Evolutionary conservation across 2,888 invertebrate genomes (phyloP), one percentile per base, ranked within the genome.

Genomic region (Sphaerophoria rueppellii): DNA sequence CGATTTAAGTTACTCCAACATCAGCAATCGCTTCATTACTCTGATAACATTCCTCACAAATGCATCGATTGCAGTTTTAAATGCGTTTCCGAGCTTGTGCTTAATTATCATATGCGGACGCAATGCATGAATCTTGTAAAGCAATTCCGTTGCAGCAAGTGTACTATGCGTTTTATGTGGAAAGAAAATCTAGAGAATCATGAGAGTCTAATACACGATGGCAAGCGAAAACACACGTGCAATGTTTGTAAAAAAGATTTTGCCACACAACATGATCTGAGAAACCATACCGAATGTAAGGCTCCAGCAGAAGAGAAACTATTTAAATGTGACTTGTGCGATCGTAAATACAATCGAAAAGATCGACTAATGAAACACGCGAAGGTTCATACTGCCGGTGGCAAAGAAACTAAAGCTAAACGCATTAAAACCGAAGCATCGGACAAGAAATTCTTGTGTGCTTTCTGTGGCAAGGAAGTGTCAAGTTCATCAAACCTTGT

Each of bases 401-500:
- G 37, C 0, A 67, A 75, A 50, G 82, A 79, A 4, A 32, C 65
- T 11, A 87, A 82, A 40, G 60, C 75, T 40, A 24, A 55, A 37
- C 74, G 71, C 2, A 57, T 35, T 1, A 71, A 79, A 63, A 55
- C 52, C n/a, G 57, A 74, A 48, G 60, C 60, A 11, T 6, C 70
- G 4, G 91, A 92, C 4, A 93, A 93, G 57, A 93, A 93, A 69
- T 91, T 90, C 52, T 89, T 94, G 4, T 94, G 94, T 78, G 92
- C 94, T 4, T 94, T 94, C 88, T 94, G 94, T 87, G 94, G 94
- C 0, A 92, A 93, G 12, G 93, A 93, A 6, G 94, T 94, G 86
- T 93, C 94, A 35, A 94, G 94, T 82, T 94, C 94, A 0, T 94
- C 94, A 0, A 94, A 94, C 88, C 90, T 94, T 11, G 94, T 94